These are phyloP conservation scores for Myotis davidii DNA, from an alignment of 2,113 vertebrate species.

Conservation along the genomic window DNA sequence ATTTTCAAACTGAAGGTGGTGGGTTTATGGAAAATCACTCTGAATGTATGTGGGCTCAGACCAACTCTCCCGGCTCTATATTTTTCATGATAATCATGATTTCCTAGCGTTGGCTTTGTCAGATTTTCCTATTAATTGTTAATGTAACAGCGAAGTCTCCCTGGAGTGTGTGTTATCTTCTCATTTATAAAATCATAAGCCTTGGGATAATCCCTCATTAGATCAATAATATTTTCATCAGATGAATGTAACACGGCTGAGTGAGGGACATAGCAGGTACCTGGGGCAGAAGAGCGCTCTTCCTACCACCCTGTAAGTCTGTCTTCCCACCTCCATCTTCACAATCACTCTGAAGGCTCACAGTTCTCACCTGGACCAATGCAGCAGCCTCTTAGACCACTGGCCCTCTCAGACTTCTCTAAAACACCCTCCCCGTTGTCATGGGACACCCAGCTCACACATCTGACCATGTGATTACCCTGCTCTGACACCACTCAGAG, in stretches of 20 bases:
- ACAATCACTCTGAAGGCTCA: not conserved
- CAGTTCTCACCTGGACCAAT: not conserved
- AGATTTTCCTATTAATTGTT: conserved; percentile 81
- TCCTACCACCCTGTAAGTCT: not conserved
- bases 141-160: conserved; percentile 77
- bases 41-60: conserved; percentile 66
- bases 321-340: not conserved
- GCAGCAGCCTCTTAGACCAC: not conserved
- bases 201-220: conserved; percentile 79
- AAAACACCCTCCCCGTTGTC: too few relatives aligned
- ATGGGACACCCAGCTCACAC: not conserved
- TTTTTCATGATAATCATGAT: conserved; percentile 72
- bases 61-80: conserved; percentile 52
- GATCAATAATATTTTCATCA: conserved; percentile 78
- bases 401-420: not conserved
- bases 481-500: not conserved
- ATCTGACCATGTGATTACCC: not conserved
- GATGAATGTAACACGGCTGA: conserved; percentile 43
- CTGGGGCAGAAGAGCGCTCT: accelerated
- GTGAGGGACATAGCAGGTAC: not conserved
- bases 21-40: conserved; percentile 80
- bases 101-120: conserved; percentile 69
- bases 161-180: conserved; percentile 74
- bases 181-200: conserved; percentile 79
- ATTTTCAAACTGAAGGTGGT: conserved; percentile 74